Evolutionary conservation across 1,140 invertebrate genomes (phyloP), one percentile per base, ranked within the genome.

Genomic region (Drosophila nannoptera): DNA sequence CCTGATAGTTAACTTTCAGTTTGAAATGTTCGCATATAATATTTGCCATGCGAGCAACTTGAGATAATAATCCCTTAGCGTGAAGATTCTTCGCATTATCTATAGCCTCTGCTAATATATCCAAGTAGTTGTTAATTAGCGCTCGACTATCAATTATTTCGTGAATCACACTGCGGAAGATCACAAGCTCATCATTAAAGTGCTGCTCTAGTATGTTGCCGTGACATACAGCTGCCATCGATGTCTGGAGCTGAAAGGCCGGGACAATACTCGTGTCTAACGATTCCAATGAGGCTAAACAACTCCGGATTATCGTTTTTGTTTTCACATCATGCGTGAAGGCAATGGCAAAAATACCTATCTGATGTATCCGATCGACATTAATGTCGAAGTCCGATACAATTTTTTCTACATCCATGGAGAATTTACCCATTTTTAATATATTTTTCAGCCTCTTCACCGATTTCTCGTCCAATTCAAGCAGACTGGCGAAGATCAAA

Each of bases 291-390:
- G 88, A 87, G 5, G 87, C 87, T 46, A 89, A 66, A 31, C 78
- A 87, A 53, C 86, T 89, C 11, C 88, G 72, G 1, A 89, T 71
- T 16, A 84, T 69, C 0, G 88, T 84, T 42, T 76, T 86, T 0
- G 88, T 83, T 50, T 88, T 89, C 5, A 77, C 64, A 55, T 87
- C 72, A 5, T 63, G 53, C 0, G 86, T 75, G 43, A 88, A 88
- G 6, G 86, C 78, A 33, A 87, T 87, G 7, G 86, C 88, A 63
- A 89, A 81, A 3, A 86, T 74, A 11, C 88, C 88, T n/a, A 89
- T 88, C 55, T 89, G 88, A 31, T 78, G 75, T 9, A 78, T 76
- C 8, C 88, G 73, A 60, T 89, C 88, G 33, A 87, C 74, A 50
- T 82, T 89, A 0, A 61, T 54, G 61, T 89, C 88, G 48, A 89